A percentile compares a stretch with the other conserved stretches of the same genome.
Conservation (phyloP, 2,797 vertebrate genomes). For the Synanceia verrucosa region DNA sequence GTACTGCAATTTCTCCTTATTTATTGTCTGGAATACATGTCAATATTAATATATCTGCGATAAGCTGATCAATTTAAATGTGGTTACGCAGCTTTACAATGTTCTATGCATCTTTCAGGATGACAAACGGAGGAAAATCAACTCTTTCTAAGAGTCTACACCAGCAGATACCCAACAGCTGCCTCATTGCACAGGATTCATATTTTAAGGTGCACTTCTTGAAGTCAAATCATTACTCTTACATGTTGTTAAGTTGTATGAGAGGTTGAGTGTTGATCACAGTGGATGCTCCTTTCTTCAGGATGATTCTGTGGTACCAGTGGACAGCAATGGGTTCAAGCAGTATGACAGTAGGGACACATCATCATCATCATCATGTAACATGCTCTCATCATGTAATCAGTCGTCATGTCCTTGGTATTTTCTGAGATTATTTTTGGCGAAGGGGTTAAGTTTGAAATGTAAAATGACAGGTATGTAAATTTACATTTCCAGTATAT, state of each 20-base stretch:
- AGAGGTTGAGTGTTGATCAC: background rate
- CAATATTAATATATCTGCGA: background rate
- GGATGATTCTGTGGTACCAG: conserved; percentile 87
- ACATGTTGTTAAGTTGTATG: background rate
- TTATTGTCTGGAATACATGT: background rate
- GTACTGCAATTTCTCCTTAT: background rate
- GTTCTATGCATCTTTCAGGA: conserved; percentile 65
- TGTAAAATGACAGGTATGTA: background rate
- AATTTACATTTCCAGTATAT: background rate
- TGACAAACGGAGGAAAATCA: conserved; percentile 95
- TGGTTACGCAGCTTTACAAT: background rate
- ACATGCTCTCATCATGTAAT: no score
- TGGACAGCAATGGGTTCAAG: conserved; percentile 90
- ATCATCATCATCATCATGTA: no score
- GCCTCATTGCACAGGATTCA: conserved; percentile 88
- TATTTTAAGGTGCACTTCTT: conserved; percentile 90
- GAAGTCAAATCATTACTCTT: background rate
- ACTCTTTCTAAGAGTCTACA: conserved; percentile 87
- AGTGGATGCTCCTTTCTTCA: conserved; percentile 55
- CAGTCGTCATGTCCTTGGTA: background rate
- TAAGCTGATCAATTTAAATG: background rate
- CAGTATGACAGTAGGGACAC: conserved; percentile 90
- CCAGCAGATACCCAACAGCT: conserved; percentile 86
- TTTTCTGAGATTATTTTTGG: background rate
- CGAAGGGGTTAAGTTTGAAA: no score